phyloP scores from a whole-genome alignment of 92 coral and sea anemone species.

The Phymanthus crucifer region DNA sequence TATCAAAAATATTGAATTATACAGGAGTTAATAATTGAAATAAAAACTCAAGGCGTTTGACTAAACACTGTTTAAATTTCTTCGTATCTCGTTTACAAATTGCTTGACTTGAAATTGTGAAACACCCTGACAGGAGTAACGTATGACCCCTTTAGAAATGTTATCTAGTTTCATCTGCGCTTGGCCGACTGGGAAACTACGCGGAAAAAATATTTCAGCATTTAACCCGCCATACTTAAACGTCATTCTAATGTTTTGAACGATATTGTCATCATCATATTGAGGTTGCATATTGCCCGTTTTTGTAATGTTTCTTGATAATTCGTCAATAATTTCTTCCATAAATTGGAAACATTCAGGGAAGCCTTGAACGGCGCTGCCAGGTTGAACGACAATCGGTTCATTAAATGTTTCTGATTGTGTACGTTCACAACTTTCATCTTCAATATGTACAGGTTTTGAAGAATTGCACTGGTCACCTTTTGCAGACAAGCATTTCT shows the following conservation, averaged over 20 bases:
- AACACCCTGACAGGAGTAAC: neutral
- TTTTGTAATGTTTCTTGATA: neutral
- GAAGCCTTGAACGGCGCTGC: neutral
- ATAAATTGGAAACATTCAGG: neutral
- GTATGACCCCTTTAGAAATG: neutral
- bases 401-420: neutral
- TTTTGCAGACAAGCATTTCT: neutral
- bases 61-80: neutral
- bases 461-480: neutral
- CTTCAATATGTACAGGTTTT: neutral
- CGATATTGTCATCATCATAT: neutral
- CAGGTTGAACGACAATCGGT: neutral
- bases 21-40: no score
- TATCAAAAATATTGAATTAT: no score
- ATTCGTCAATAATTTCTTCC: neutral
- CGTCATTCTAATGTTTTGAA: slow-evolving; percentile 12
- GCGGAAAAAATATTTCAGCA: slow-evolving; percentile 20
- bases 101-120: neutral
- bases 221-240: slow-evolving; percentile 1
- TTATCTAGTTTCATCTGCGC: neutral
- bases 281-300: neutral
- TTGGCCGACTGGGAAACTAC: slow-evolving; percentile 8
- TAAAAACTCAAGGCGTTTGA: no score
- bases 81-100: neutral
- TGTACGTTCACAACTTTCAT: neutral